Percentiles rank a stretch among this genome's conserved stretches.
Evolutionary conservation across 2,888 invertebrate genomes (phyloP).

Genomic region (Tetramorium bicarinatum): DNA sequence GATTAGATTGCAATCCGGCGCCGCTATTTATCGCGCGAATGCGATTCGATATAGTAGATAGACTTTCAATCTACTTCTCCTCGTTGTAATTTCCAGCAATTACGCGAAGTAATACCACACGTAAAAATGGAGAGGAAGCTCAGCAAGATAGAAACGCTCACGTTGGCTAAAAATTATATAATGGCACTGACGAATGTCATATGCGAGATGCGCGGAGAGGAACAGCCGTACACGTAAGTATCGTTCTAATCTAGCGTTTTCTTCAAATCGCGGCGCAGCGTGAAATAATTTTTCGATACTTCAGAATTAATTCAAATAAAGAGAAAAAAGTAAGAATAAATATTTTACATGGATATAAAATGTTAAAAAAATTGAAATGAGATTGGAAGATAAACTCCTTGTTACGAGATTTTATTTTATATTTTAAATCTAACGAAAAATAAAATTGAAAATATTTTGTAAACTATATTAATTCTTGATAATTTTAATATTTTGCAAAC

Average conservation of each 20-base stretch:
- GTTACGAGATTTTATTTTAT: background rate
- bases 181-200: conserved; percentile 94
- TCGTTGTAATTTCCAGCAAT: conserved; percentile 87
- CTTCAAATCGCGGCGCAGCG: background rate
- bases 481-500: background rate
- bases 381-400: background rate
- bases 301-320: background rate
- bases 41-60: background rate
- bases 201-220: conserved; percentile 92
- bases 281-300: background rate
- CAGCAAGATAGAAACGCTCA: conserved; percentile 93
- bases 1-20: conserved; percentile 36
- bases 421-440: background rate
- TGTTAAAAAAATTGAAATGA: background rate
- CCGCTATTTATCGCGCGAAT: conserved; percentile 28
- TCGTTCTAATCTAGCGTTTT: background rate
- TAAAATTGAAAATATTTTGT: background rate
- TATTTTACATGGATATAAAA: background rate
- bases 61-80: conserved; percentile 39
- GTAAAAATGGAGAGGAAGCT: conserved; percentile 92
- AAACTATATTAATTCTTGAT: background rate
- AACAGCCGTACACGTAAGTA: conserved; percentile 90
- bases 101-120: conserved; percentile 93
- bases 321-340: background rate
- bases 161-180: conserved; percentile 94